Evolutionary conservation across 2,888 invertebrate species (phyloP).

Genomic region (Ptychoptera contaminata): DNA sequence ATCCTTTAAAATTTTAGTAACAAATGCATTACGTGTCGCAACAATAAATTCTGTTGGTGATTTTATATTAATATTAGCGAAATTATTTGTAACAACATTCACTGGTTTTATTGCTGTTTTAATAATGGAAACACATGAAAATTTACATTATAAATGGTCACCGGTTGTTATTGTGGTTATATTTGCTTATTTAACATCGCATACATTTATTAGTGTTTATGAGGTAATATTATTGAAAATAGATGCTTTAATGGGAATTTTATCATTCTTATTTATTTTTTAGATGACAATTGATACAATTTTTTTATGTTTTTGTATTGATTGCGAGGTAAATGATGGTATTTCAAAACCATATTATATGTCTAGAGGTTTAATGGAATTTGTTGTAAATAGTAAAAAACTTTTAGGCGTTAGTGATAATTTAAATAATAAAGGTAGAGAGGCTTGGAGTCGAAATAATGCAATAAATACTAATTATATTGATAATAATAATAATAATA

Average conservation of each 20-base stretch:
- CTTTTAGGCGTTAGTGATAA: slow-evolving; percentile 5
- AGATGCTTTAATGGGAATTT: not conserved
- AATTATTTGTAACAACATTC: slow-evolving; percentile 44
- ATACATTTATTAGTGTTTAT: slow-evolving; percentile 56
- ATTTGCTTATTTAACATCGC: slow-evolving; percentile 52
- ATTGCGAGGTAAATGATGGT: slow-evolving; percentile 48
- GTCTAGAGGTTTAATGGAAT: slow-evolving; percentile 48
- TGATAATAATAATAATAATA: not conserved
- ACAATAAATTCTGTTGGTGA: slow-evolving; percentile 62
- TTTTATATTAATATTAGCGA: slow-evolving; percentile 51
- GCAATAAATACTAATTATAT: not conserved
- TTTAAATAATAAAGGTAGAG: not conserved
- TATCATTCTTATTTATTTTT: slow-evolving; percentile 6
- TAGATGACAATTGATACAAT: slow-evolving; percentile 55
- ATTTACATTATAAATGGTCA: slow-evolving; percentile 42
- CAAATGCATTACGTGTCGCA: slow-evolving; percentile 46
- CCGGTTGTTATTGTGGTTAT: slow-evolving; percentile 43
- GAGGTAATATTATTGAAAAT: slow-evolving; percentile 36
- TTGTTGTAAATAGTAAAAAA: slow-evolving; percentile 35
- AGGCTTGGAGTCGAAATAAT: not conserved
- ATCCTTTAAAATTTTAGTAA: slow-evolving; percentile 42
- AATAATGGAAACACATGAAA: slow-evolving; percentile 36
- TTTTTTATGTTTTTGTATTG: slow-evolving; percentile 53
- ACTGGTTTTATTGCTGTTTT: slow-evolving; percentile 45
- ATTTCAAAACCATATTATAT: slow-evolving; percentile 43